Base-by-base conservation (phyloP, 2,113 vertebrate species). In the Cebus imitator region DNA sequence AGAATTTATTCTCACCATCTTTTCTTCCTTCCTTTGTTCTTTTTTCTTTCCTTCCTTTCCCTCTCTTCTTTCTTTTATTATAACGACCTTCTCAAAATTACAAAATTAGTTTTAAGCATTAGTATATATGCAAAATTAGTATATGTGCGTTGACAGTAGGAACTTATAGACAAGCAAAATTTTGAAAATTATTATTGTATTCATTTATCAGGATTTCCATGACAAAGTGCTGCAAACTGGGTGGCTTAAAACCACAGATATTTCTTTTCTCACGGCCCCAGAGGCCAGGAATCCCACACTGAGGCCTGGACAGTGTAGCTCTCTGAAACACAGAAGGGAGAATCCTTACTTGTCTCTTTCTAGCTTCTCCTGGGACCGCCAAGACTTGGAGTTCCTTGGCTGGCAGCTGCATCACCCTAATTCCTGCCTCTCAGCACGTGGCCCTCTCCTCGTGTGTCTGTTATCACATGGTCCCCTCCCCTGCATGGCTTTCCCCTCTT, bases 391-490 rank as follows among this genome's bases (percentile, higher is more conserved):
- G 1, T 43, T 20, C 11, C 7, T 25, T 12, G 55, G 48, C 8
- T 81, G 17, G 20, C 2, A 52, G 78, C 5, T 5, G 20, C 32
- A 3, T 16, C 30, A 8, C 27, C 55, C 40, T 30, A 20, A 14
- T 6, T 35, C 40, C 80, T 66, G 61, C 40, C 32, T 70, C 27
- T 27, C 5, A 3, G 48, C 58, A n/a, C 0, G 18, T 11, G 25
- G 1, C 17, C 0, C 10, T 45, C 27, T 32, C 5, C 9, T 0
- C 12, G 2, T 27, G 1, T 52, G 12, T 52, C 11, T 82, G 25
- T 80, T 27, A 75, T 80, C 72, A 79, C 5, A 21, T 35, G 25
- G 21, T 27, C 1, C 7, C 48, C 3, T 48, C 25, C 55, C 55
- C 32, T 78, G 68, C 14, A 2, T 9, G 76, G n/a, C 13, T 57